Evolutionary conservation across 2,113 vertebrate genomes (phyloP).

Genomic region (Cervus canadensis): DNA sequence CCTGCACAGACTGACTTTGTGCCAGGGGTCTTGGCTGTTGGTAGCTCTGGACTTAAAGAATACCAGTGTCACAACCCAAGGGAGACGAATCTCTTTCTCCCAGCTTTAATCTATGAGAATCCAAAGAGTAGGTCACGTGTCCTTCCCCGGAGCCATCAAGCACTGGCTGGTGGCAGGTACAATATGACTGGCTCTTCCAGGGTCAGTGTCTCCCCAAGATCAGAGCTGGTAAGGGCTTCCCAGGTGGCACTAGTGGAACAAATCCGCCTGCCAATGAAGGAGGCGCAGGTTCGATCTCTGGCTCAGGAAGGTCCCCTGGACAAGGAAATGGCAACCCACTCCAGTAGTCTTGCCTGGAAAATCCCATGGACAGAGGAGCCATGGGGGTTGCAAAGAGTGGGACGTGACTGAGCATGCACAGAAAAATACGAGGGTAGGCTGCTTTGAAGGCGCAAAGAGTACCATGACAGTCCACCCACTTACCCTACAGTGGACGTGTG

Average conservation of each 20-base stretch:
- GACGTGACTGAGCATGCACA: not conserved
- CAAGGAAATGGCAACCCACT: not conserved
- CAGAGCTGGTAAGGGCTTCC: not conserved
- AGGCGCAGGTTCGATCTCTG: not conserved
- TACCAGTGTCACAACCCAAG: not conserved
- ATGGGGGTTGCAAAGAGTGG: not conserved
- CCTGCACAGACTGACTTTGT: not conserved
- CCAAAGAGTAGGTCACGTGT: rapidly evolving
- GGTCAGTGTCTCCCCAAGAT: not conserved
- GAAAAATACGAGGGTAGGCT: not conserved
- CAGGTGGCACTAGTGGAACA: not conserved
- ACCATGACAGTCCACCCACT: not conserved
- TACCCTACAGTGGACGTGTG: rapidly evolving
- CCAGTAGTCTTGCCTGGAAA: not conserved
- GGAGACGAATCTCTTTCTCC: not conserved
- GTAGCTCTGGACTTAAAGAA: not conserved
- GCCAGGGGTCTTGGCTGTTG: not conserved
- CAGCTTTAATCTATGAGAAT: not conserved
- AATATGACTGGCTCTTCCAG: not conserved
- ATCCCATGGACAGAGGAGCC: not conserved
- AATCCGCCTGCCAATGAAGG: not conserved
- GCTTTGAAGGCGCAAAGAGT: not conserved
- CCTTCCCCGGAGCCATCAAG: not conserved
- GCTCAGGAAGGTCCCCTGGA: not conserved
- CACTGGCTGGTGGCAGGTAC: not conserved